phyloP scores from a whole-genome alignment of 2,797 vertebrate genomes.

The Alca torda region DNA sequence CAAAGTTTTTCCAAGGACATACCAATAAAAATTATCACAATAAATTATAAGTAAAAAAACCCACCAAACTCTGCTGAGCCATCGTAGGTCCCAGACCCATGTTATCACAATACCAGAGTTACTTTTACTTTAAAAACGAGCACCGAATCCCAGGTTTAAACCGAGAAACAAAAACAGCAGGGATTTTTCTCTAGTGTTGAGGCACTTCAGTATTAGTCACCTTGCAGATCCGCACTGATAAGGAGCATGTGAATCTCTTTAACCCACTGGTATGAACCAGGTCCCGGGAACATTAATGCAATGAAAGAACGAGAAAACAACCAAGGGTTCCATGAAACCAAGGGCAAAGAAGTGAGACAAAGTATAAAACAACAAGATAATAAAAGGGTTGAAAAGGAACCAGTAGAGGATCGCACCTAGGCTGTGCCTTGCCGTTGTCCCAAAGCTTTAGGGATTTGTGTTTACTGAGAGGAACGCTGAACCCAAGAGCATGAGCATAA shows the following conservation, averaged over 20 bases:
- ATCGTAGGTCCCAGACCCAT: background rate
- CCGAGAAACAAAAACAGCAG: background rate
- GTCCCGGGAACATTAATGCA: background rate
- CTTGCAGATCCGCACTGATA: background rate
- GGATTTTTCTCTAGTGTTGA: background rate
- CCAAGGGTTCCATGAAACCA: background rate
- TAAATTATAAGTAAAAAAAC: background rate
- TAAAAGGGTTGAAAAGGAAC: background rate
- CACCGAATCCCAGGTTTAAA: background rate
- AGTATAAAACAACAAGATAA: background rate
- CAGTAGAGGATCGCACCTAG: too few relatives aligned
- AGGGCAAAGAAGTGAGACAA: background rate
- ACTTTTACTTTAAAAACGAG: background rate
- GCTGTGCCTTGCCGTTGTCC: background rate
- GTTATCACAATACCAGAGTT: background rate
- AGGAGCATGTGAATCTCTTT: background rate
- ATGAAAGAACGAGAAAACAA: background rate
- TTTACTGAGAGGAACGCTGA: accelerated
- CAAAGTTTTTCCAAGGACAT: background rate
- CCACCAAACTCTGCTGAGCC: background rate
- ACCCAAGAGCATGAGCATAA: background rate
- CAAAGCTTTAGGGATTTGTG: background rate
- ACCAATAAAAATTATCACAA: background rate
- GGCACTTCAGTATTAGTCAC: background rate
- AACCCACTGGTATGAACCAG: background rate